A percentile compares a stretch with the other conserved stretches of the same genome.
These are phyloP conservation scores for Saccostrea glomerata DNA, from an alignment of 1,140 invertebrate genomes.

Conservation along the genomic window DNA sequence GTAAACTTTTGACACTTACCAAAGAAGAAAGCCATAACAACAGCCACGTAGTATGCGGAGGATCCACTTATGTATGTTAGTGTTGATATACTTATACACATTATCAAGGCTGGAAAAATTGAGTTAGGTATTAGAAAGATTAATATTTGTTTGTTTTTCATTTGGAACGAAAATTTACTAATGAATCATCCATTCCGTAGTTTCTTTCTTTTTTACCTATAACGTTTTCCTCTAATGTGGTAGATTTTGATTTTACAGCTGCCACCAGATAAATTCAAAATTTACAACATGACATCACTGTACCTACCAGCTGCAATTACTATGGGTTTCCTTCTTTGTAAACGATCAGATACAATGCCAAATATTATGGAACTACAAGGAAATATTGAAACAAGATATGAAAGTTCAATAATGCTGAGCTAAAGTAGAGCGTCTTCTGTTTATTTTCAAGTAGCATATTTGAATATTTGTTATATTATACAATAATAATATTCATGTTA, in stretches of 20 bases:
- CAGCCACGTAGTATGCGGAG: constrained; percentile 71
- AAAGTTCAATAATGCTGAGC: neutral
- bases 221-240: neutral
- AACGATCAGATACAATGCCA: constrained; percentile 74
- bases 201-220: neutral
- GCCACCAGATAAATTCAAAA: too few species aligned
- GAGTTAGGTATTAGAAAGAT: neutral
- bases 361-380: constrained; percentile 73
- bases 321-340: constrained; percentile 71
- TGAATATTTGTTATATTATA: too few species aligned
- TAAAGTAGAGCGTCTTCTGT: neutral
- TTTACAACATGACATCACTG: neutral
- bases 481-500: too few species aligned
- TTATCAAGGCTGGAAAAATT: constrained; percentile 68
- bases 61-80: constrained; percentile 67
- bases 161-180: neutral
- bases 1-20: constrained; percentile 69
- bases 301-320: constrained; percentile 71
- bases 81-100: constrained; percentile 61
- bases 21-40: constrained; percentile 70
- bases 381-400: neutral
- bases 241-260: too few species aligned
- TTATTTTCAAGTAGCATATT: too few species aligned
- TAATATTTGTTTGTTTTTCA: neutral
- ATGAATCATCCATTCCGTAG: neutral